Evolutionary conservation across 2,797 vertebrate species (phyloP).

Genomic region (Acanthopagrus latus): DNA sequence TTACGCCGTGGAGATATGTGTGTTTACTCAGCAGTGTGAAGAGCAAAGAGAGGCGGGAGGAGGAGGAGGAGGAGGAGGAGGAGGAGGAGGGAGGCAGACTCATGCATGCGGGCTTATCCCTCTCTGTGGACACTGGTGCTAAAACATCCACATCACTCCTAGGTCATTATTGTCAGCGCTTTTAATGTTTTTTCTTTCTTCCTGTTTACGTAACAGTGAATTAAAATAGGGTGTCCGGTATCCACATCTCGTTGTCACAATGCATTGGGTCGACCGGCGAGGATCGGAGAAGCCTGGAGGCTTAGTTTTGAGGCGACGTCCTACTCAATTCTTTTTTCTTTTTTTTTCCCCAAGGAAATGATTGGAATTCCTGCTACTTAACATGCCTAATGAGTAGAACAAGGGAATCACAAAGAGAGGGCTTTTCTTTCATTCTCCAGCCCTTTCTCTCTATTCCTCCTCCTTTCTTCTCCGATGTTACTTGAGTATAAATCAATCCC

Average conservation of each 20-base stretch:
- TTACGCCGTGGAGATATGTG: conserved; percentile 77
- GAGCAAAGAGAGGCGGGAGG: conserved; percentile 66
- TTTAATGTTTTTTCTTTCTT: background rate
- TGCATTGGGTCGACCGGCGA: conserved; percentile 50
- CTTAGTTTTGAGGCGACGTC: conserved; percentile 68
- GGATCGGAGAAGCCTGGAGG: conserved; percentile 57
- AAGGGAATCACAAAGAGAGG: conserved; percentile 59
- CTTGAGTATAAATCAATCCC: background rate
- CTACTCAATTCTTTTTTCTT: conserved; percentile 51
- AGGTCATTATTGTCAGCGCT: conserved; percentile 25
- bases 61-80: too few species aligned
- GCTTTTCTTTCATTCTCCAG: conserved; percentile 35
- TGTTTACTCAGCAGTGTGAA: conserved; percentile 87
- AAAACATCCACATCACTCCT: conserved; percentile 33
- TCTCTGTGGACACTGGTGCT: conserved; percentile 37
- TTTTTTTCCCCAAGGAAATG: conserved; percentile 68
- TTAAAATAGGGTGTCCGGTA: conserved; percentile 37
- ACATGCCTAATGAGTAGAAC: conserved; percentile 72
- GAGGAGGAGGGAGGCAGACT: conserved; percentile 9
- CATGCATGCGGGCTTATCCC: conserved; percentile 56
- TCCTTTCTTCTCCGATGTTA: background rate
- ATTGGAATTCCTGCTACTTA: conserved; percentile 81
- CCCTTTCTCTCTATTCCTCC: conserved; percentile 36
- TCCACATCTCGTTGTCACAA: conserved; percentile 48
- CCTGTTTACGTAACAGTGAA: conserved; percentile 33